Conservation (phyloP, 2,888 invertebrate species). For the Trissonchulus latispiculum region DNA sequence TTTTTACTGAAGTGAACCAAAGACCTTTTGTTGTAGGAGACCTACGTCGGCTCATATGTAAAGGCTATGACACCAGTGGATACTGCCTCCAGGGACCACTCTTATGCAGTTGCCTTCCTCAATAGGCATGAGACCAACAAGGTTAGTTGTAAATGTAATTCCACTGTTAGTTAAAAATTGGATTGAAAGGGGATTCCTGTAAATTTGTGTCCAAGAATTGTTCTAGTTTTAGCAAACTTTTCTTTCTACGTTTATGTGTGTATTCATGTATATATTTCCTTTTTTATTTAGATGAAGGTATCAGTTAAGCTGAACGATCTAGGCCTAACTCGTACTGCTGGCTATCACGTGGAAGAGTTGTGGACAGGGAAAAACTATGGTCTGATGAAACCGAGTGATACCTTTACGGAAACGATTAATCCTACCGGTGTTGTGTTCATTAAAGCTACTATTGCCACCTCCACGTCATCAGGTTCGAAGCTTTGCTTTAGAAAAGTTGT, state of each 20-base stretch:
- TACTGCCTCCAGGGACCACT: background rate
- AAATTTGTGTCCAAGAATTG: too few relatives aligned
- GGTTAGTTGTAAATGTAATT: background rate
- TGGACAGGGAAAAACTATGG: conserved; percentile 18
- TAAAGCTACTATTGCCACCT: too few relatives aligned
- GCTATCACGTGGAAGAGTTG: conserved; percentile 17
- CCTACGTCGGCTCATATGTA: conserved; percentile 4
- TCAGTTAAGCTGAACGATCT: conserved; percentile 9
- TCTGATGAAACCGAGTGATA: conserved; percentile 1
- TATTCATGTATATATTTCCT: too few relatives aligned
- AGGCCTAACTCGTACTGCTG: conserved; percentile 10
- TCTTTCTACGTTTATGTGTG: too few relatives aligned
- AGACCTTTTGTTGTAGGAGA: background rate
- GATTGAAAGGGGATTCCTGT: too few relatives aligned
- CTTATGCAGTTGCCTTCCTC: conserved; percentile 23
- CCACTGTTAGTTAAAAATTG: background rate
- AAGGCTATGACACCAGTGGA: conserved; percentile 21
- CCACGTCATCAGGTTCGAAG: too few relatives aligned
- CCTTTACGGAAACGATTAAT: conserved; percentile 15
- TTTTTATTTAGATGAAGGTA: conserved; percentile 10
- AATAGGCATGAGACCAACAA: conserved; percentile 15
- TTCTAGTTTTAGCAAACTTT: too few relatives aligned
- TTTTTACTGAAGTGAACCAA: too few relatives aligned
- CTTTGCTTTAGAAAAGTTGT: too few relatives aligned
- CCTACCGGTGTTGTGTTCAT: conserved; percentile 18